Base-by-base conservation (phyloP, 2,113 vertebrate genomes). In the Paraplagusia blochii region DNA sequence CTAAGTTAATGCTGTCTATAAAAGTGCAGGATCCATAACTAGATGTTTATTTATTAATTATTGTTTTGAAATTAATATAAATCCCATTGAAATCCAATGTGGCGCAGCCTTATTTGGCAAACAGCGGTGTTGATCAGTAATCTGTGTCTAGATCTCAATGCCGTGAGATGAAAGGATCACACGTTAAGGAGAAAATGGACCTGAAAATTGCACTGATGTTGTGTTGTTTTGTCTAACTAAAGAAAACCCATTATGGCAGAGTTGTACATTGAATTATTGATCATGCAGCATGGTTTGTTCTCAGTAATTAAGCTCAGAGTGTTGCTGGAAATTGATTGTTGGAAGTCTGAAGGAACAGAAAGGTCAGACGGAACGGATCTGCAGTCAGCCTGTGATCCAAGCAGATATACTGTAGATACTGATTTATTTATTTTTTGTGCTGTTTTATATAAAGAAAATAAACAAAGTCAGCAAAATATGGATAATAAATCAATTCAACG, bases 181-280 rank as follows among this genome's bases (percentile, higher is more conserved):
- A 2, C 29, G n/a, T 10, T 8, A 8, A 39, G 3, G 10, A 5
- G 38, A 40, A 40, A 40, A 13, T 40, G 9, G 36, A 3, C 4
- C 38, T 4, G 38, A n/a, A 52, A 33, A 22, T 39, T 7, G 4
- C 7, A 14, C 18, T 29, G 13, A 9, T 47, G 5, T 8, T 9
- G 1, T 18, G 16, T 53, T 1, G 39, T 42, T 6, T 33, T 36
- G 33, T 48, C 13, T 38, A 47, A 19, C 64, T 18, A 17, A 68
- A 59, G 50, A 57, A 49, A 68, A 52, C 7, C 29, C 50, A 70
- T 57, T 29, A 68, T 50, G 44, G 55, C 52, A 5, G 52, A 53
- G 29, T 47, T 72, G 60, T 56, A 16, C 58, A 67, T 74, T 18
- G 71, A 69, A 38, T 58, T 76, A 82, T 80, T 74, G 81, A 82